These are phyloP conservation scores for Riptortus pedestris DNA, from an alignment of 1,140 invertebrate species.

Conservation along the genomic window DNA sequence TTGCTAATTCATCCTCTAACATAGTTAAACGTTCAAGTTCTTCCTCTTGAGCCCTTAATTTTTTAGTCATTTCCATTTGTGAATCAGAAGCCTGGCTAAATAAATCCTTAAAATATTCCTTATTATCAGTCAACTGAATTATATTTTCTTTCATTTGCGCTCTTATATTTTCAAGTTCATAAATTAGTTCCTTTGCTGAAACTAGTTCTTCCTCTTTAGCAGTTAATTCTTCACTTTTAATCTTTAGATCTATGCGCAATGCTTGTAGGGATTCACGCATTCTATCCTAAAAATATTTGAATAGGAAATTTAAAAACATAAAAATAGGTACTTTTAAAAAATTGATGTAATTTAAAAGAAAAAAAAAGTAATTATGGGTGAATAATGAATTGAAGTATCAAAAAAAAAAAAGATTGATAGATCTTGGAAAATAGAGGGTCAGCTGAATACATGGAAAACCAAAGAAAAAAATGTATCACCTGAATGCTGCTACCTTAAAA, in stretches of 20 bases:
- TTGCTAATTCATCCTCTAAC: not conserved
- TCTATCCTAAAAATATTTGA: conserved; percentile 31
- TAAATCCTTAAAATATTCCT: conserved; percentile 28
- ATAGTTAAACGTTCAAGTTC: conserved; percentile 7
- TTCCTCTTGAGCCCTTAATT: conserved; percentile 12
- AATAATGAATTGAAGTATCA: not conserved
- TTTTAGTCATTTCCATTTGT: conserved; percentile 4
- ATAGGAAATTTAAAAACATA: not conserved
- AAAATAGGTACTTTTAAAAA: not conserved
- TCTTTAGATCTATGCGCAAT: conserved; percentile 34
- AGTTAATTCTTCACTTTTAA: conserved; percentile 34
- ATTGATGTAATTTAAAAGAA: not conserved
- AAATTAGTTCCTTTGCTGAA: not conserved
- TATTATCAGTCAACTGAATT: conserved; percentile 30
- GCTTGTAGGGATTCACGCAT: conserved; percentile 32
- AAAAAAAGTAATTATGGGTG: no score
- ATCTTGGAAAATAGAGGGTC: no score
- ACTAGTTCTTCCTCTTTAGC: conserved; percentile 33
- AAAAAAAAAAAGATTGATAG: no score
- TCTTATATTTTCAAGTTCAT: conserved; percentile 34
- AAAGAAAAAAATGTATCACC: no score
- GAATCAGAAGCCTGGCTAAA: conserved; percentile 9
- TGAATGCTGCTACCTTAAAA: no score
- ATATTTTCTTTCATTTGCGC: conserved; percentile 34
- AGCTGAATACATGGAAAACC: no score